A percentile compares a stretch with the other conserved stretches of the same genome.
Conservation (phyloP, 2,888 invertebrate genomes). For the Chydorus sphaericus region DNA sequence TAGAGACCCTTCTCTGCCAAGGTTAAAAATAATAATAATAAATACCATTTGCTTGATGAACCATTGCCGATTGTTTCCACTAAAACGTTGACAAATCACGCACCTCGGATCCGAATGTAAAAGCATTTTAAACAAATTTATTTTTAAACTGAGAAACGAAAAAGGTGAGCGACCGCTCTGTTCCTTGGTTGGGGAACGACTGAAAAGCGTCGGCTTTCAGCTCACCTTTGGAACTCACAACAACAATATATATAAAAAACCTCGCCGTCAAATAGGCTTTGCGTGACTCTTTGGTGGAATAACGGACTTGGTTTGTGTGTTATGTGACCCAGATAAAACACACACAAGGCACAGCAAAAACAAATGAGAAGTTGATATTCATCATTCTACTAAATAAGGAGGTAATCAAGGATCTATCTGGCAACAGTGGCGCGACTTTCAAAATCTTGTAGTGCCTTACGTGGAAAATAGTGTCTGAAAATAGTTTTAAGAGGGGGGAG, state of each 20-base stretch:
- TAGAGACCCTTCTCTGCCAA: no score
- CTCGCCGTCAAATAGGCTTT: no score
- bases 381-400: no score
- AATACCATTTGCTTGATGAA: conserved; percentile 19
- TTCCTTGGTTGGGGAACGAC: neutral
- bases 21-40: no score
- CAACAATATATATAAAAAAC: neutral
- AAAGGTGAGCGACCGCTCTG: neutral
- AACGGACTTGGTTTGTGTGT: no score
- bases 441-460: no score
- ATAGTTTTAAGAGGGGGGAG: neutral
- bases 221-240: neutral
- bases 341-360: no score
- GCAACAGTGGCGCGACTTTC: neutral
- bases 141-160: neutral
- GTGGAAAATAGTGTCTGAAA: neutral
- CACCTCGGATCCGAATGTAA: conserved; percentile 18
- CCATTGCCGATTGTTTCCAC: conserved; percentile 8
- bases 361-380: no score
- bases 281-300: no score
- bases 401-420: no score
- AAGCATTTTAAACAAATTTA: no score
- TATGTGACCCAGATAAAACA: no score
- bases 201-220: neutral
- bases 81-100: conserved; percentile 20